These are phyloP conservation scores for Hipparchia semele DNA, from an alignment of 2,888 invertebrate species.

Conservation along the genomic window DNA sequence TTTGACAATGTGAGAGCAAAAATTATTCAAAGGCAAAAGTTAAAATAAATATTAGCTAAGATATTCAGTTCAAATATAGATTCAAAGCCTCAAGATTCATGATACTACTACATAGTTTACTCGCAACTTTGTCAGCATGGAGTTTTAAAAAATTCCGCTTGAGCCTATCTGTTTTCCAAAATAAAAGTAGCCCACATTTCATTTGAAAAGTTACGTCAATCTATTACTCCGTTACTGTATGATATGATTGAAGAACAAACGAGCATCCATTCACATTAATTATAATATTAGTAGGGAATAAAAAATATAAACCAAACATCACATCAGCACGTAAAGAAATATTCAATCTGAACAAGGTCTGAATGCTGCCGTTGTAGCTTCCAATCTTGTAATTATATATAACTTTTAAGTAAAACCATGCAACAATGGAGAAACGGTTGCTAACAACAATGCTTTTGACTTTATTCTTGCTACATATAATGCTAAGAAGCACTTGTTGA, in stretches of 20 bases:
- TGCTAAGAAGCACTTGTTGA: conserved; percentile 71
- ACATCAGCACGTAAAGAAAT: background rate
- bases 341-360: background rate
- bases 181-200: too few relatives aligned
- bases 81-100: background rate
- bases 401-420: conserved; percentile 65
- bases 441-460: conserved; percentile 70
- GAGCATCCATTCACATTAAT: background rate
- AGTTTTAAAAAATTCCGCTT: too few relatives aligned
- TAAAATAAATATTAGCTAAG: background rate
- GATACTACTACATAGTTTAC: too few relatives aligned
- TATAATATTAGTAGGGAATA: background rate
- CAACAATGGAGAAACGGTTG: conserved; percentile 65
- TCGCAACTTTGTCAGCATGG: too few relatives aligned
- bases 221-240: too few relatives aligned
- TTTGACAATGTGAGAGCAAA: background rate
- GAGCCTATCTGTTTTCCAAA: too few relatives aligned
- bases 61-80: background rate
- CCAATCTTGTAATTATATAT: conserved; percentile 64
- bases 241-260: too few relatives aligned
- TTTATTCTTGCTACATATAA: conserved; percentile 68
- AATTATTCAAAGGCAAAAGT: background rate
- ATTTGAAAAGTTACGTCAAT: too few relatives aligned
- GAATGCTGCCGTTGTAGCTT: conserved; percentile 37
- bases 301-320: background rate